Conservation (phyloP, 2,113 vertebrate species). For the Aegypius monachus region DNA sequence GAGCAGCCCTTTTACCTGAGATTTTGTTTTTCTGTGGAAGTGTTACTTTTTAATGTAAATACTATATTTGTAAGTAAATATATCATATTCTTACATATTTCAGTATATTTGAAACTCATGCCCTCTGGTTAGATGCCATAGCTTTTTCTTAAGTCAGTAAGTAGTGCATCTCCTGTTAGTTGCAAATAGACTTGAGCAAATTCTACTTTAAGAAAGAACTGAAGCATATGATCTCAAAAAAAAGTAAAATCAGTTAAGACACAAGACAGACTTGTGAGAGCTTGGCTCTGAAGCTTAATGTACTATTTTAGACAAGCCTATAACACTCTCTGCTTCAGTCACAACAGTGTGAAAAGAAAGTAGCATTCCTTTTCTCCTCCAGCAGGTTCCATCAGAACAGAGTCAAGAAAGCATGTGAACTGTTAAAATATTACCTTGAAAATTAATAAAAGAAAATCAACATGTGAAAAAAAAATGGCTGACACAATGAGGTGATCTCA, state of each 20-base stretch:
- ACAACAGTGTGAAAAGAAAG: background rate
- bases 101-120: background rate
- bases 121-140: background rate
- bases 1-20: background rate
- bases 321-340: background rate
- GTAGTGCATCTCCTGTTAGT: background rate
- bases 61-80: background rate
- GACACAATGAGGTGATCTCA: background rate
- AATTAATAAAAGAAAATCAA: background rate
- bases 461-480: background rate
- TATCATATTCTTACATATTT: background rate
- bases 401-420: background rate
- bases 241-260: background rate
- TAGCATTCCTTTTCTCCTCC: background rate
- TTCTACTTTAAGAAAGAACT: background rate
- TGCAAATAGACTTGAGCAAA: background rate
- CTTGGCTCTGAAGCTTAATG: background rate
- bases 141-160: background rate
- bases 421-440: background rate
- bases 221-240: background rate
- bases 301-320: background rate
- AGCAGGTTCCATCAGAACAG: background rate
- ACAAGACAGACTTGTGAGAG: background rate
- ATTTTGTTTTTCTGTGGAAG: background rate
- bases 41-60: background rate